These are phyloP conservation scores for Crotalus horridus DNA, from an alignment of 2,113 vertebrate genomes.

Conservation along the genomic window DNA sequence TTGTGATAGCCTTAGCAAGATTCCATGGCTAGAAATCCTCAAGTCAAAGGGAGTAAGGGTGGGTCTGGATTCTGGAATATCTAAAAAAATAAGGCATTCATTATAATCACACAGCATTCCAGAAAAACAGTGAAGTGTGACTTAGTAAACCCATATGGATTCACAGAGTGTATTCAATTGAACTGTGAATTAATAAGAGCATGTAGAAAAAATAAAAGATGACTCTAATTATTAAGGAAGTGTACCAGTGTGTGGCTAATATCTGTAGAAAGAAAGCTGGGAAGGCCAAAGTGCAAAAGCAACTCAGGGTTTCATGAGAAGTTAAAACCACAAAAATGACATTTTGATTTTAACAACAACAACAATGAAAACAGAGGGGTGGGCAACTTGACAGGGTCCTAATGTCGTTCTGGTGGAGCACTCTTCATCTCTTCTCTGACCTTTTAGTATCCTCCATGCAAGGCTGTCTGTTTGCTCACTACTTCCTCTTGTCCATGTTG, in stretches of 20 bases:
- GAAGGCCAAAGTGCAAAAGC: not conserved
- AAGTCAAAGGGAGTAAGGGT: not conserved
- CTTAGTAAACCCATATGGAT: not conserved
- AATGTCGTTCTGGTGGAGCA: too few relatives aligned
- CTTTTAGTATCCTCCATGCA: too few relatives aligned
- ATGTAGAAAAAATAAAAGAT: not conserved
- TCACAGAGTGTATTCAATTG: not conserved
- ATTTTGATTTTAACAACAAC: too few relatives aligned
- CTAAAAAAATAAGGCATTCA: not conserved
- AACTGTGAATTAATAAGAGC: not conserved
- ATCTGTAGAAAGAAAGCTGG: not conserved
- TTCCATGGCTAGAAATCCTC: not conserved
- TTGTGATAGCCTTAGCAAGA: not conserved
- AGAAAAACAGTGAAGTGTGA: not conserved
- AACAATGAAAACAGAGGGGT: too few relatives aligned
- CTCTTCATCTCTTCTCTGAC: too few relatives aligned
- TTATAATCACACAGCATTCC: not conserved
- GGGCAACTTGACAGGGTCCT: too few relatives aligned
- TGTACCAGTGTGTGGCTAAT: not conserved
- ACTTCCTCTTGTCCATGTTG: too few relatives aligned
- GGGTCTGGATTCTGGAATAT: not conserved
- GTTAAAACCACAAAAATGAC: too few relatives aligned
- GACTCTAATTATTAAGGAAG: not conserved
- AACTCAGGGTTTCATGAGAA: not conserved
- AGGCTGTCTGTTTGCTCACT: too few relatives aligned